Evolutionary conservation across 2,888 invertebrate species (phyloP).

Genomic region (Clepsis dumicolana): DNA sequence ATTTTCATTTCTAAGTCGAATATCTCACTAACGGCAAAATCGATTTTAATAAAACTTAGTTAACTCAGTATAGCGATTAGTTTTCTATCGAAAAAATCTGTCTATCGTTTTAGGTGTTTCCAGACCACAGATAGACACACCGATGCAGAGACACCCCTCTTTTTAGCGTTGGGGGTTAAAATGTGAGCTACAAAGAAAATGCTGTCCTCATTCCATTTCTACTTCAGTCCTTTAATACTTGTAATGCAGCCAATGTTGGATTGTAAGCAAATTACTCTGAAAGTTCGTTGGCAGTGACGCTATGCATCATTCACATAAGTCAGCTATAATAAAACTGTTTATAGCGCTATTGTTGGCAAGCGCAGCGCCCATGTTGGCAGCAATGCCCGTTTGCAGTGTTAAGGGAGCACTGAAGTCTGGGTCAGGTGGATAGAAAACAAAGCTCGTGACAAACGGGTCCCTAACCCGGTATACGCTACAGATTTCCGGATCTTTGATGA

Average conservation of each 20-base stretch:
- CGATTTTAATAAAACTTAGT: no score
- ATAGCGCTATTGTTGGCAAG: constrained; percentile 17
- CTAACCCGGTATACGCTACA: no score
- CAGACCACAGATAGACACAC: no score
- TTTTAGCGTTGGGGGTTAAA: no score
- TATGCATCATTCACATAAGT: not conserved
- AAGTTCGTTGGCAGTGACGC: constrained; percentile 9
- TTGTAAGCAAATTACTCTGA: not conserved
- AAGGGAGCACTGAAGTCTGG: not conserved
- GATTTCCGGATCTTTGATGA: no score
- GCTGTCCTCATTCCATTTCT: not conserved
- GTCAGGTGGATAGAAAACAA: not conserved
- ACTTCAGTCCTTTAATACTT: not conserved
- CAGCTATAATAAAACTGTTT: constrained; percentile 10
- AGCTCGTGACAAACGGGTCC: not conserved
- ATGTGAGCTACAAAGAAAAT: no score
- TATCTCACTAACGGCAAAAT: no score
- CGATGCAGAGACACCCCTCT: no score
- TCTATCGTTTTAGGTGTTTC: no score
- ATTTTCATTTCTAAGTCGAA: no score
- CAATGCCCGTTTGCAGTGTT: not conserved
- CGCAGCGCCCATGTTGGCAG: constrained; percentile 16
- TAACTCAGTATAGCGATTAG: no score
- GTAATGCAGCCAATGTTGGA: not conserved
- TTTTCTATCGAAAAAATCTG: no score